These are phyloP conservation scores for Passer domesticus DNA, from an alignment of 2,113 vertebrate genomes.

Conservation along the genomic window DNA sequence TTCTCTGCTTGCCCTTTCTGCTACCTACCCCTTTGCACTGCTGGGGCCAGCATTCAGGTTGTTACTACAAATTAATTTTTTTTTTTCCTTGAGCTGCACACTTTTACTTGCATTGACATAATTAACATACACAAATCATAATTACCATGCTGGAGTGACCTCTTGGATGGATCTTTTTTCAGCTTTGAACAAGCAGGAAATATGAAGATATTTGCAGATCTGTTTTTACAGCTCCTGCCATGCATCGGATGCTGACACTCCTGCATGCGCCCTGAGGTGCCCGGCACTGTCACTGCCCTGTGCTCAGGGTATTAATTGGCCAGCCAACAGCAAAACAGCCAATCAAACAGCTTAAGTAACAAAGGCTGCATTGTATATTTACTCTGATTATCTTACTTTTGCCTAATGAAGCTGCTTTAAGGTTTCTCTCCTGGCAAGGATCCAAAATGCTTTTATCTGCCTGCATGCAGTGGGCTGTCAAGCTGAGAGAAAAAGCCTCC, in stretches of 20 bases:
- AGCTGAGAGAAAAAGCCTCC: conserved; percentile 47
- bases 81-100: background rate
- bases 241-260: background rate
- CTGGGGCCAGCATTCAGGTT: conserved; percentile 1
- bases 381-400: conserved; percentile 69
- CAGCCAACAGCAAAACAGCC: conserved; percentile 30
- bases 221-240: conserved; percentile 12
- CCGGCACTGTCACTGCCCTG: conserved; percentile 16
- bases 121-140: conserved; percentile 63
- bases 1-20: conserved; percentile 13
- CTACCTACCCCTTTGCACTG: conserved; percentile 1
- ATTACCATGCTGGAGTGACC: conserved; percentile 58
- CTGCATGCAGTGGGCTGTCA: conserved; percentile 49
- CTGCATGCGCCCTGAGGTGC: background rate
- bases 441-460: conserved; percentile 66
- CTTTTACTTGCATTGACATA: conserved; percentile 36
- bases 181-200: background rate
- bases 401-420: conserved; percentile 69
- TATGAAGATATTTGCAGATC: background rate
- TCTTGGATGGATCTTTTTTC: background rate
- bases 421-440: conserved; percentile 56
- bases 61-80: conserved; percentile 51
- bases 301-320: conserved; percentile 56
- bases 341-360: conserved; percentile 64
- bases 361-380: conserved; percentile 65